Percentiles rank a stretch among this genome's conserved stretches.
Conservation (phyloP, 2,113 vertebrate genomes). For the Phrynocephalus versicolor region DNA sequence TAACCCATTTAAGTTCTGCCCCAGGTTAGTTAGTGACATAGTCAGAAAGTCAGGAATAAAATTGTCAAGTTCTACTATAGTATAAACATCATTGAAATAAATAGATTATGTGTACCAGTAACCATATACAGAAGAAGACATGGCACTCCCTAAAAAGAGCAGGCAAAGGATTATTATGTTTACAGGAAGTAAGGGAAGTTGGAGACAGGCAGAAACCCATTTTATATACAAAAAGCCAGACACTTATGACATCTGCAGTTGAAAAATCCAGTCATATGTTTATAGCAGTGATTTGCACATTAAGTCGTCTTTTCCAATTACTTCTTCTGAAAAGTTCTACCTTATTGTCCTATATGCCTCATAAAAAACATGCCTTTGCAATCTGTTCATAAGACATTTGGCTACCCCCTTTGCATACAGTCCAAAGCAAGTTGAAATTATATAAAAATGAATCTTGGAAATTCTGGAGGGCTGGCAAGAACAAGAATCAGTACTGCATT, state of each 20-base stretch:
- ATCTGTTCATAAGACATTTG: conserved; percentile 11
- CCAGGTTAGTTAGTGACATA: not conserved
- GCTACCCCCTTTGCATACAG: conserved; percentile 9
- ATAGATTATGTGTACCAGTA: not conserved
- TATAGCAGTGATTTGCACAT: not conserved
- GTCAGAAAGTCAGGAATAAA: not conserved
- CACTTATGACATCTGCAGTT: not conserved
- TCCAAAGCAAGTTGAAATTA: conserved; percentile 21
- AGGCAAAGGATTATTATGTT: not conserved
- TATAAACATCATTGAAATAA: not conserved
- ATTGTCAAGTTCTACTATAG: not conserved
- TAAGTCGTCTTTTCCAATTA: conserved; percentile 10
- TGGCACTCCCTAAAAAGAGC: not conserved
- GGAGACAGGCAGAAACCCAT: not conserved
- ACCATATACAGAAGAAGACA: not conserved
- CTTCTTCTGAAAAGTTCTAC: not conserved
- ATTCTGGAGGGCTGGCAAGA: conserved; percentile 19
- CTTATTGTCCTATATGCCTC: not conserved
- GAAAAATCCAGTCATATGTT: not conserved
- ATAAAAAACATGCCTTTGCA: conserved; percentile 33
- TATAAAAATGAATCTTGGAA: conserved; percentile 22
- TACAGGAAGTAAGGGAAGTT: not conserved
- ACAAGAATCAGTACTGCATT: conserved; percentile 11
- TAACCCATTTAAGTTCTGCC: not conserved
- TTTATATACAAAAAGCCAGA: not conserved